phyloP scores from a whole-genome alignment of 2,888 invertebrate genomes.

The Drosophila borborema region DNA sequence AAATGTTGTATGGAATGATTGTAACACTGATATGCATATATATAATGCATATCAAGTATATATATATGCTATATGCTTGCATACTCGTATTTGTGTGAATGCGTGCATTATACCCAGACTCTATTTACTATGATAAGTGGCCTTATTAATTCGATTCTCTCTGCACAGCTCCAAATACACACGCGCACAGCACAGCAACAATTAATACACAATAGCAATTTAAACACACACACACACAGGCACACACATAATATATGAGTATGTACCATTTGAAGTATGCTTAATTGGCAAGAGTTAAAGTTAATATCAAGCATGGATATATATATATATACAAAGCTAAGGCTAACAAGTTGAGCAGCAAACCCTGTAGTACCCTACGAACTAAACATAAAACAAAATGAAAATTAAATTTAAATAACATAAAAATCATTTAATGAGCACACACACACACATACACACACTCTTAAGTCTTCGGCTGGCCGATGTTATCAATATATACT shows the following conservation, averaged over 20 bases:
- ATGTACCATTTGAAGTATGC: conserved; percentile 25
- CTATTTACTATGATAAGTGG: conserved; percentile 72
- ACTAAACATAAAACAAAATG: conserved; percentile 22
- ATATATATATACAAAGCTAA: background rate
- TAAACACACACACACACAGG: conserved; percentile 24
- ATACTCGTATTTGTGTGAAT: conserved; percentile 42
- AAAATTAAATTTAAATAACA: conserved; percentile 34
- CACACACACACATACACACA: conserved; percentile 21
- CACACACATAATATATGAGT: conserved; percentile 18
- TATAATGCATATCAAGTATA: background rate
- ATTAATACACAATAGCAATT: conserved; percentile 23
- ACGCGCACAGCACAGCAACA: conserved; percentile 23
- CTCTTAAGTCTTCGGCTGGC: conserved; percentile 49
- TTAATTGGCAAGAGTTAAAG: conserved; percentile 18
- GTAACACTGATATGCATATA: conserved; percentile 1
- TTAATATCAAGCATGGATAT: conserved; percentile 47
- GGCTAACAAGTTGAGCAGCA: conserved; percentile 11
- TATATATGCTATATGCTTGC: conserved; percentile 27
- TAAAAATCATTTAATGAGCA: conserved; percentile 35
- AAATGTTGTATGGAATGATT: conserved; percentile 7
- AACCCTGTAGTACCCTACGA: conserved; percentile 28
- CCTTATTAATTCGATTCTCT: conserved; percentile 64
- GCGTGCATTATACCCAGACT: conserved; percentile 53
- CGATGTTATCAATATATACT: conserved; percentile 42
- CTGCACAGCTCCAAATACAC: conserved; percentile 38